Percentiles rank a stretch among this genome's conserved stretches.
Conservation (phyloP, 2,113 vertebrate genomes). For the Oceanites oceanicus region DNA sequence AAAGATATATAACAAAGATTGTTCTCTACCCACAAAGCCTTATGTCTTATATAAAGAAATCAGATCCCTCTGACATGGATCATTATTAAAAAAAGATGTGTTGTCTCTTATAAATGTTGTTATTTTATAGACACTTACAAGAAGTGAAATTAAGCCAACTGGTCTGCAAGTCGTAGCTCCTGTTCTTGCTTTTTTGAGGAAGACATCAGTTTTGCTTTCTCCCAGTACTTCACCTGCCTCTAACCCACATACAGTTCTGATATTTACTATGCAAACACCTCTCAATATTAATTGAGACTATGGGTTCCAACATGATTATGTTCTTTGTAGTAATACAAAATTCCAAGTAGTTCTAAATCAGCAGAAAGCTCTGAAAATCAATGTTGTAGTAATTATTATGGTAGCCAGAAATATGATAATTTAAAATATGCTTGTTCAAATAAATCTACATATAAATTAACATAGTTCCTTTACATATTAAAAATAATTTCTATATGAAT, state of each 20-base stretch:
- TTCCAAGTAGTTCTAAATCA: background rate
- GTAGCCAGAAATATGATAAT: background rate
- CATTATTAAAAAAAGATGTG: background rate
- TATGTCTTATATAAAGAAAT: background rate
- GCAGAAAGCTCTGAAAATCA: background rate
- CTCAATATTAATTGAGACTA: background rate
- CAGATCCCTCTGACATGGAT: background rate
- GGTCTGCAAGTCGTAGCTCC: background rate
- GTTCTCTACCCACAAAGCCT: background rate
- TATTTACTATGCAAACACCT: constrained; percentile 13
- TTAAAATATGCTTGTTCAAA: background rate
- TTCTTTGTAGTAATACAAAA: background rate
- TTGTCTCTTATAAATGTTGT: background rate
- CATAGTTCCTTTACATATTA: background rate
- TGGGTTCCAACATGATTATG: background rate
- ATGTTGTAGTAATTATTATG: background rate
- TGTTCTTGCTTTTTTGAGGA: background rate
- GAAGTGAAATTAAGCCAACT: background rate
- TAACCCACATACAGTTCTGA: background rate
- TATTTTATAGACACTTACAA: background rate
- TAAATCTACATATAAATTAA: background rate
- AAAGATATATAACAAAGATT: background rate
- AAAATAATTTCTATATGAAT: background rate
- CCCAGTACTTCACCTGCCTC: background rate
- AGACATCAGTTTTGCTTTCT: background rate